Base-by-base conservation (phyloP, 2,888 invertebrate genomes). In the Catonia carolina region DNA sequence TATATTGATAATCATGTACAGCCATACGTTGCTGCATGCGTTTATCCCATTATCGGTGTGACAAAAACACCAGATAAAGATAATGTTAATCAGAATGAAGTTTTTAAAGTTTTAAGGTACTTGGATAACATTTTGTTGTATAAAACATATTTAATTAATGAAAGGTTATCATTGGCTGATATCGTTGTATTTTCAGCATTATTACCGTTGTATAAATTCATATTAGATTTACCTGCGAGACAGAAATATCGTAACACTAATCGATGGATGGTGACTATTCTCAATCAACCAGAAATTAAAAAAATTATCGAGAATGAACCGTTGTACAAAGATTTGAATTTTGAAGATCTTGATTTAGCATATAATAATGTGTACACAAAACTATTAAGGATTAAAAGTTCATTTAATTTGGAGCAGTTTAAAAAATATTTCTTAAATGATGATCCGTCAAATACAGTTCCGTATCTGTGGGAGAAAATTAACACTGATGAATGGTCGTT, bases 391-490 rank as follows among this genome's bases (percentile, higher is more conserved):
- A 78, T 80, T 52, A 74, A 74, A 63, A 76, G 73, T 39, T 73
- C 71, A 7, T 80, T 80, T 68, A 71, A 72, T 64, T 73, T 81
- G 72, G 81, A 82, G 67, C 78, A 77, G 62, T 82, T 78, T 70
- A 82, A 82, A 69, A 72, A 78, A 51, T 72, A 72, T 39, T 82
- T 81, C 69, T 79, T 79, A 56, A 82, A 82, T 69, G 76, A 81
- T 63, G 78, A 79, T 64, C 78, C 76, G 51, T 73, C 71, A 45
- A 74, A 75, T 58, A 78, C 81, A 31, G 69, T 82, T 52, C 79
- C 80, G 50, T 78, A 77, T 66, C 80, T 82, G 69, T 82, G 79
- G 80, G 74, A 79, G 64, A 75, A 81, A 63, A 80, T 82, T 68
- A 82, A 82, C 64, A 69, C 74, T 54, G 77, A 78, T 58, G 72